A percentile compares a stretch with the other conserved stretches of the same genome.
These are phyloP conservation scores for Ramphastos sulfuratus DNA, from an alignment of 2,113 vertebrate species.

Conservation along the genomic window DNA sequence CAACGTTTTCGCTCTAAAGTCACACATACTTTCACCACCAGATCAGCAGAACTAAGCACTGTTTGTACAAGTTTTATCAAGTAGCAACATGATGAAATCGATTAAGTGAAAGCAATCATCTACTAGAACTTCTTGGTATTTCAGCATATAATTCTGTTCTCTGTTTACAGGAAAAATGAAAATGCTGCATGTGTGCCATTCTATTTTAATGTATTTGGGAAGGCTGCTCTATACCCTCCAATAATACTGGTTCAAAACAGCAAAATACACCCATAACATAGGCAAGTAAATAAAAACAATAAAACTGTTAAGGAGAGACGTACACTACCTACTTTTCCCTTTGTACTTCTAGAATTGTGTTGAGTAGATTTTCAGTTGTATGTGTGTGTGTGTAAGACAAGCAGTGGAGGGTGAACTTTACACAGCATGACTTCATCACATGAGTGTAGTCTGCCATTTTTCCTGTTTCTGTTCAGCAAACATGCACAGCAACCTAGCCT, in stretches of 20 bases:
- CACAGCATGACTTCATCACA: conserved; percentile 2
- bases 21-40: neutral
- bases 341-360: neutral
- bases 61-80: neutral
- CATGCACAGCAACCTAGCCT: neutral
- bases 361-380: neutral
- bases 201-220: accelerated
- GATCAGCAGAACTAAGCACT: neutral
- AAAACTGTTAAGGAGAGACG: accelerated
- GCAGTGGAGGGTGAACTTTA: conserved; percentile 1
- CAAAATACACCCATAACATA: neutral
- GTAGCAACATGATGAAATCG: neutral
- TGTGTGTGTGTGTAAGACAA: neutral
- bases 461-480: neutral
- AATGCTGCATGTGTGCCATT: accelerated
- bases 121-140: neutral
- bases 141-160: neutral
- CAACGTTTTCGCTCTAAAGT: neutral
- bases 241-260: neutral
- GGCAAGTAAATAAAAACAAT: neutral
- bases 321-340: neutral
- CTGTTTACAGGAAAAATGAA: neutral
- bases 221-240: neutral
- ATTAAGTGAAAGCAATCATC: neutral
- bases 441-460: conserved; percentile 4